phyloP scores from a whole-genome alignment of 2,113 vertebrate genomes.

The Dipodomys stephensi region DNA sequence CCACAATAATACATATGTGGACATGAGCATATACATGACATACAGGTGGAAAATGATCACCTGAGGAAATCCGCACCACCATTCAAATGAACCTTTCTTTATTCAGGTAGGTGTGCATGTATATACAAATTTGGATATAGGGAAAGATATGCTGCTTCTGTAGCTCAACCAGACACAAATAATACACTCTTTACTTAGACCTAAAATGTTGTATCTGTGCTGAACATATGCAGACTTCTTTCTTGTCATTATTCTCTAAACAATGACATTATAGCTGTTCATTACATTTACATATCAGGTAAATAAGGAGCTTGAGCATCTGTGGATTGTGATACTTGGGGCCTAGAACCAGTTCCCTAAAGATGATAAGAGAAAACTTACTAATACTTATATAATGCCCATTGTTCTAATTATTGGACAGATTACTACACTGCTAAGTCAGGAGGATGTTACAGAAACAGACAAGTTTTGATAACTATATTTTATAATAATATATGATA shows the following conservation, averaged over 20 bases:
- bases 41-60: no score
- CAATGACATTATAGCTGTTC: neutral
- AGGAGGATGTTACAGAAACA: neutral
- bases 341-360: neutral
- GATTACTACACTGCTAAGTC: neutral
- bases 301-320: neutral
- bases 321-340: no score
- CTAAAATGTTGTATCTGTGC: no score
- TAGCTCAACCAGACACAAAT: neutral
- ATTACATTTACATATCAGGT: neutral
- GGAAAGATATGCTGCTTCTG: neutral
- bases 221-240: neutral
- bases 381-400: neutral
- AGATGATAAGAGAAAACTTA: neutral
- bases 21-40: neutral
- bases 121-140: neutral
- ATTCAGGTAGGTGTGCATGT: no score
- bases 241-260: neutral
- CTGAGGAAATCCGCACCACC: no score
- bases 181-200: neutral
- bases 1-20: neutral
- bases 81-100: no score
- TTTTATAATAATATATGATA: no score
- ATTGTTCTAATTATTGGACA: constrained; percentile 8
- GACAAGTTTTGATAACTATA: neutral